phyloP scores from a whole-genome alignment of 2,797 vertebrate genomes.

The Paguma larvata region DNA sequence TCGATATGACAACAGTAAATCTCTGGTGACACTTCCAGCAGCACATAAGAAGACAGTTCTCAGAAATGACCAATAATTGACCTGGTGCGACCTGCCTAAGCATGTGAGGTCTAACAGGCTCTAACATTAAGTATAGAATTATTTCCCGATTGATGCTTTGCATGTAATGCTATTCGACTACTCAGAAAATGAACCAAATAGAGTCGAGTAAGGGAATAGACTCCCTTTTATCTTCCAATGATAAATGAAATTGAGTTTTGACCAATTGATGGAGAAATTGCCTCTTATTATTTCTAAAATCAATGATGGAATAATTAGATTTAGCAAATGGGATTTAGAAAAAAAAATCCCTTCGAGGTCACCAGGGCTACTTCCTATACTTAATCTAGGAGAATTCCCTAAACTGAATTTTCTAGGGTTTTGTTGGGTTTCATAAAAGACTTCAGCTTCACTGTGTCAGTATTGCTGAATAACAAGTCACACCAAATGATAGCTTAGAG shows the following conservation, averaged over 20 bases:
- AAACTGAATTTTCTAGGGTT: conserved; percentile 50
- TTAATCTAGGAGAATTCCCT: background rate
- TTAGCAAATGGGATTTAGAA: conserved; percentile 78
- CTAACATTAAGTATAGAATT: conserved; percentile 13
- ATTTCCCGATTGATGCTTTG: conserved; percentile 65
- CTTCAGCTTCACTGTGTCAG: background rate
- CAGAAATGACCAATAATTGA: conserved; percentile 79
- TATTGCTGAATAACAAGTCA: background rate
- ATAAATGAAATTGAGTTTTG: conserved; percentile 77
- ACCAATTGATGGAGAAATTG: conserved; percentile 77
- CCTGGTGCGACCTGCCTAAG: conserved; percentile 1
- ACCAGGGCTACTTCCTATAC: background rate
- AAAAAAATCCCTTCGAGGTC: conserved; percentile 39
- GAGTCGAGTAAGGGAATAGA: conserved; percentile 26
- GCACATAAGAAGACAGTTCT: conserved; percentile 66
- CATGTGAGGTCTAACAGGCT: conserved; percentile 39
- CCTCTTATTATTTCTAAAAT: conserved; percentile 82
- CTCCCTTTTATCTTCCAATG: conserved; percentile 58
- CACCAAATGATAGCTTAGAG: background rate
- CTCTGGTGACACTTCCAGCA: conserved; percentile 75
- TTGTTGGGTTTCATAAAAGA: background rate
- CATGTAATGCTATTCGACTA: background rate
- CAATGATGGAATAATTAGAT: conserved; percentile 81
- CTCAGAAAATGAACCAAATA: conserved; percentile 56
- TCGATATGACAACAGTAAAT: conserved; percentile 50